phyloP scores from a whole-genome alignment of 2,797 vertebrate genomes.

The Coregonus sp. region DNA sequence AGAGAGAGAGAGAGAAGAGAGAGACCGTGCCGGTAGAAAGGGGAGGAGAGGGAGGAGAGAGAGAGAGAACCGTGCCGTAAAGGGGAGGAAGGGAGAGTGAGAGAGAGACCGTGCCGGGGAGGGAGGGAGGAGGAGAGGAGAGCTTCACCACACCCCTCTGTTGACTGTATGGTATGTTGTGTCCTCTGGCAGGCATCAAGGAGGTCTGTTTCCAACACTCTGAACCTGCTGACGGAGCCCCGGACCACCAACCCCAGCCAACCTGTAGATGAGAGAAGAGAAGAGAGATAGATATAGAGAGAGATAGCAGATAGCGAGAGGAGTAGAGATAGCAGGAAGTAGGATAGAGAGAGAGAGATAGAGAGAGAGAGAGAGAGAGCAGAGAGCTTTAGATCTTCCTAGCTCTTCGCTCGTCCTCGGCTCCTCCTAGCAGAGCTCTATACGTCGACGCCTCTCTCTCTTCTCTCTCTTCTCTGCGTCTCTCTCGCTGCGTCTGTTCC shows the following conservation, averaged over 20 bases:
- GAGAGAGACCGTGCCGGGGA: neutral
- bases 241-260: neutral
- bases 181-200: neutral
- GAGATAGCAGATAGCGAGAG: no score
- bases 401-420: no score
- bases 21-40: neutral
- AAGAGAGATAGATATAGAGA: no score
- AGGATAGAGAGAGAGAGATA: no score
- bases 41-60: constrained; percentile 8
- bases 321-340: no score
- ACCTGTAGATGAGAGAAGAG: no score
- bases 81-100: constrained; percentile 5
- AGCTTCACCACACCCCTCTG: neutral
- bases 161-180: neutral
- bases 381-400: no score
- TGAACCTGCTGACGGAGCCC: neutral
- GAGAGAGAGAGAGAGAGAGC: no score
- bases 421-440: no score
- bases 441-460: no score
- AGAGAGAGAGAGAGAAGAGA: neutral
- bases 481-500: no score
- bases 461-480: no score
- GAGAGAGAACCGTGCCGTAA: neutral
- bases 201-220: neutral
- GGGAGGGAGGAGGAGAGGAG: neutral